A percentile compares a stretch with the other conserved stretches of the same genome.
Conservation (phyloP, 2,888 invertebrate species). For the Thymelicus lineola region DNA sequence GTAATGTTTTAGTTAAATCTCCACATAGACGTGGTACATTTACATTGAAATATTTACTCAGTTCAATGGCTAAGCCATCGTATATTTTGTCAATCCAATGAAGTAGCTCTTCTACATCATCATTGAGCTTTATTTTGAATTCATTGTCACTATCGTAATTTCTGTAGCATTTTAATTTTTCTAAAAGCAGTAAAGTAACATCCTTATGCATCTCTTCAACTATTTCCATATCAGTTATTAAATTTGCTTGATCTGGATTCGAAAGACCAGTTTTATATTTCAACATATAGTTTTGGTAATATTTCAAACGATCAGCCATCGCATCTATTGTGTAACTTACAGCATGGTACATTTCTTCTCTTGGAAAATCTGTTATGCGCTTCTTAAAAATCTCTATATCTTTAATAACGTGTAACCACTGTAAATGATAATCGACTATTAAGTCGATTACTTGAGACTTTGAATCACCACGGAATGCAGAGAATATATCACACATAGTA, state of each 20-base stretch:
- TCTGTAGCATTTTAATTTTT: constrained; percentile 65
- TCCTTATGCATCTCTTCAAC: constrained; percentile 76
- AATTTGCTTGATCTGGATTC: constrained; percentile 56
- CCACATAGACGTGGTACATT: constrained; percentile 56
- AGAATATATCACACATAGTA: constrained; percentile 62
- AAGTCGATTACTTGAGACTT: constrained; percentile 59
- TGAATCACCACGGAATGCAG: constrained; percentile 52
- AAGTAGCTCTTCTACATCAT: constrained; percentile 61
- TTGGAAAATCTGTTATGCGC: constrained; percentile 50
- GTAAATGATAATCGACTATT: constrained; percentile 71
- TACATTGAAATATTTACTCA: constrained; percentile 63
- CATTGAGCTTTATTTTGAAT: constrained; percentile 57
- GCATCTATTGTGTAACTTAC: constrained; percentile 70
- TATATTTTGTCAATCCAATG: constrained; percentile 72
- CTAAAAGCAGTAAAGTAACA: constrained; percentile 54
- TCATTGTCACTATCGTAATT: constrained; percentile 55
- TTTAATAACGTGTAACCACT: constrained; percentile 69
- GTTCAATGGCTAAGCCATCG: constrained; percentile 61
- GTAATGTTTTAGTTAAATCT: constrained; percentile 69
- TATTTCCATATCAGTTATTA: constrained; percentile 71
- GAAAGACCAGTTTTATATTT: constrained; percentile 54
- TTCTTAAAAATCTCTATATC: constrained; percentile 67
- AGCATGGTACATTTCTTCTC: constrained; percentile 63
- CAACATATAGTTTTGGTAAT: constrained; percentile 66
- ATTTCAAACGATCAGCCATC: constrained; percentile 62